These are phyloP conservation scores for Aquila chrysaetos DNA, from an alignment of 2,797 vertebrate species.

Conservation along the genomic window DNA sequence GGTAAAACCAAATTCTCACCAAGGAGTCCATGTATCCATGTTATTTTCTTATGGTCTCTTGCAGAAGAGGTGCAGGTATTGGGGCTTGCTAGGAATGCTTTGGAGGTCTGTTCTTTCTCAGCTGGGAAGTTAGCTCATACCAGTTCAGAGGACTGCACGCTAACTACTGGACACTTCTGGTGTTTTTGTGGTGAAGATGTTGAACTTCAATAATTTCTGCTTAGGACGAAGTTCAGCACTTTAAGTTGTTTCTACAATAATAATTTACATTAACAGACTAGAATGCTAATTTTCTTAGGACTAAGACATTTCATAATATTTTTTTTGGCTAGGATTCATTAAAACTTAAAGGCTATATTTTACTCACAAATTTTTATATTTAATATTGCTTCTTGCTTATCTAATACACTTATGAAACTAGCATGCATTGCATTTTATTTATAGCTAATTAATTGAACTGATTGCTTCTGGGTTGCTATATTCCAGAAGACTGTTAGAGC, in stretches of 20 bases:
- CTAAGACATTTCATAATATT: neutral
- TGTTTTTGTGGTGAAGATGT: neutral
- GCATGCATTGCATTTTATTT: neutral
- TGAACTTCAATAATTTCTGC: neutral
- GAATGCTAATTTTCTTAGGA: neutral
- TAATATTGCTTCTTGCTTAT: neutral
- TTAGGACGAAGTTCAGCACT: neutral
- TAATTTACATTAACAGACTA: neutral
- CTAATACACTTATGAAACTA: neutral
- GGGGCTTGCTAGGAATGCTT: neutral
- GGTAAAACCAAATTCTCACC: fast-evolving
- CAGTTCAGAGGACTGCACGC: neutral
- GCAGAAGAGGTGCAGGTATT: neutral
- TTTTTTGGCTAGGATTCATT: neutral
- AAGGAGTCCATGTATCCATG: neutral
- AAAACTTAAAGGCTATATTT: neutral
- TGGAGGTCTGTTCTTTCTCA: neutral
- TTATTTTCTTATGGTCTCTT: neutral
- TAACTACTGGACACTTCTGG: too few species aligned
- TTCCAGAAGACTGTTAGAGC: neutral
- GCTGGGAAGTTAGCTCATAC: neutral
- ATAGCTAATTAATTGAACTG: neutral
- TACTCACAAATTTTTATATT: neutral
- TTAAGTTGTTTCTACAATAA: neutral
- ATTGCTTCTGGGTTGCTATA: neutral